Base-by-base conservation (phyloP, 2,888 invertebrate genomes). In the Parelbella ahira region DNA sequence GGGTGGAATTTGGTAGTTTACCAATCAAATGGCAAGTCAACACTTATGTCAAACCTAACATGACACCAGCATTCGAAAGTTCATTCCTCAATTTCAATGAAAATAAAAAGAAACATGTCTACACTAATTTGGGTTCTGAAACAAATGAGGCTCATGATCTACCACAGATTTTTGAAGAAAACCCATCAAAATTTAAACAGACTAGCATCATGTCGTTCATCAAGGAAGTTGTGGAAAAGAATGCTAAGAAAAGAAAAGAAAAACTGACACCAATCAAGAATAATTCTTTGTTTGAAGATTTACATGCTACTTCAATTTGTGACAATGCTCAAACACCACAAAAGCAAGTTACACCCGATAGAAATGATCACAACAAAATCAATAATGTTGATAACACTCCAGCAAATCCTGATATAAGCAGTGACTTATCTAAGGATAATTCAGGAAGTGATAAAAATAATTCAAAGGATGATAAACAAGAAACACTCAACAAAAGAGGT, bases 41-140 rank as follows among this genome's bases (percentile, higher is more conserved):
- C 45, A 68, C 80, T 3, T 81, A 86, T 59, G 67, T 87, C 0
- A 88, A 88, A 51, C 50, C 88, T 4, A 81, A 88, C 44, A 86
- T 88, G 88, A 88, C 88, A 25, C 88, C 88, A 23, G 83, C 88
- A 5, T 71, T 84, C 8, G 88, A 88, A 47, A 68, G 76, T 39
- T 87, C 87, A 2, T 87, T 80, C 39, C 68, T 84, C 0, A 74
- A 75, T 44, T 58, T 68, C 27, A 68, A 69, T 53, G 75, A 76
- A 13, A 54, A 53, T 6, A 79, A 67, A 47, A 83, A 75, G 55
- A 83, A 79, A 60, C 83, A 86, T 78, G 79, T 87, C 1, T 87
- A 84, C 46, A 84, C 84, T 6, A 75, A 82, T 42, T 58, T 87
- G 41, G 49, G 78, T 3, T 51, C 63, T 8, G 62, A 72, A 37